Percentiles rank a stretch among this genome's conserved stretches.
These are phyloP conservation scores for Pseudoatta argentina DNA, from an alignment of 1,140 invertebrate genomes.

Conservation along the genomic window DNA sequence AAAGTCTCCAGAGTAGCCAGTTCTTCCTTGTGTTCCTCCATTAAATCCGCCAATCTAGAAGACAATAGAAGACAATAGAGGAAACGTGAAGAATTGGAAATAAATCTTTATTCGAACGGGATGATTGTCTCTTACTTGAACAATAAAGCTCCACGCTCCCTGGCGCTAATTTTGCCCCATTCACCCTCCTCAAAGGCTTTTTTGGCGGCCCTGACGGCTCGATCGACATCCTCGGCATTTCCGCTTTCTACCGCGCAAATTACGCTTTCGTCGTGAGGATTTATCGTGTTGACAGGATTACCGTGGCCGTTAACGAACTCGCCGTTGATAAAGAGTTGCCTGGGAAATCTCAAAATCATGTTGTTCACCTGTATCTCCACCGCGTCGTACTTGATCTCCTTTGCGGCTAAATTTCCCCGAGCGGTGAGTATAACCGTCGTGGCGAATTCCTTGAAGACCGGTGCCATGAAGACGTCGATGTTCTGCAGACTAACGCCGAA, in stretches of 20 bases:
- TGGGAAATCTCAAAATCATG: conserved; percentile 93
- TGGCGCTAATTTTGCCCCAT: conserved; percentile 95
- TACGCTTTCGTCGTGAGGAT: conserved; percentile 94
- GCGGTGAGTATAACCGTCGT: conserved; percentile 89
- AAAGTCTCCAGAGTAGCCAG: conserved; percentile 96
- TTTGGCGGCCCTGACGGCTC: conserved; percentile 94
- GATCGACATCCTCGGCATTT: conserved; percentile 93
- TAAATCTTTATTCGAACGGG: neutral
- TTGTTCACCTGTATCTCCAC: conserved; percentile 94
- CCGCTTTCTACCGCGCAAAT: conserved; percentile 92
- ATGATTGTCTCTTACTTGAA: conserved; percentile 87
- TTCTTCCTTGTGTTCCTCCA: conserved; percentile 97
- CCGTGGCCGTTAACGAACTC: conserved; percentile 93
- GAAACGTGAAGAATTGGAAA: conserved; percentile 8
- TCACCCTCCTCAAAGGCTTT: conserved; percentile 95
- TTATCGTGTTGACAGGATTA: conserved; percentile 90
- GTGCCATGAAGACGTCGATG: conserved; percentile 97
- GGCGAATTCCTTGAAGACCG: conserved; percentile 94
- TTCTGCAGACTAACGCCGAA: conserved; percentile 93
- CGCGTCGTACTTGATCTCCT: conserved; percentile 89
- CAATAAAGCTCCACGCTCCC: conserved; percentile 92
- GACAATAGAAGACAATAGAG: conserved; percentile 80
- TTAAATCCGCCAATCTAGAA: conserved; percentile 94
- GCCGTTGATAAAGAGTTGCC: conserved; percentile 96
- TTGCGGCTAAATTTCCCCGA: conserved; percentile 88